Conservation (phyloP, 2,797 vertebrate genomes). For the Neosalanx taihuensis region DNA sequence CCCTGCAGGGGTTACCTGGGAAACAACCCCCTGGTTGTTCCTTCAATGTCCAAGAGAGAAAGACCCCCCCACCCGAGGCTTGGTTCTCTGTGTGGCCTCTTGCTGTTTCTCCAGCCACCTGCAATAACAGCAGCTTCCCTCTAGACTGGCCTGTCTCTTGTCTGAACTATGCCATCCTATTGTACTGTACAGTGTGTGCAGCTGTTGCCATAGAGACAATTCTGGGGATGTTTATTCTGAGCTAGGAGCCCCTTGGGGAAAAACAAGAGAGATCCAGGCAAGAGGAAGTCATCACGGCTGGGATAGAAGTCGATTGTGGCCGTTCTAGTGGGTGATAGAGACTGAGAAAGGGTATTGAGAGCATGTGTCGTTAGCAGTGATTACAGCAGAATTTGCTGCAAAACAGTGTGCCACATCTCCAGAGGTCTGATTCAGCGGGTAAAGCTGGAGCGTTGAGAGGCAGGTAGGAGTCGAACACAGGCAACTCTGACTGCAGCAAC, state of each 20-base stretch:
- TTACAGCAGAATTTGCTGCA: constrained; percentile 20
- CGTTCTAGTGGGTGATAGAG: background rate
- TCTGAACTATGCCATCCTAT: constrained; percentile 21
- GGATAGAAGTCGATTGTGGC: constrained; percentile 23
- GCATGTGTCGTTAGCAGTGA: constrained; percentile 17
- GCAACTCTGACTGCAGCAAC: constrained; percentile 16
- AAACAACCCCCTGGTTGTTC: constrained; percentile 13
- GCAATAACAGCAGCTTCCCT: constrained; percentile 22
- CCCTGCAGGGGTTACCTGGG: constrained; percentile 33
- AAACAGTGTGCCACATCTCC: background rate
- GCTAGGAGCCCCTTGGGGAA: constrained; percentile 64
- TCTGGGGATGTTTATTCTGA: constrained; percentile 71
- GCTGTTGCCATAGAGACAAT: constrained; percentile 75
- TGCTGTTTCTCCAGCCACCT: constrained; percentile 16
- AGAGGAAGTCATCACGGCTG: constrained; percentile 31
- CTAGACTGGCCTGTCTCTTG: background rate
- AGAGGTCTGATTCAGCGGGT: background rate
- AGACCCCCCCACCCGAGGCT: background rate
- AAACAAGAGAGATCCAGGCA: constrained; percentile 42
- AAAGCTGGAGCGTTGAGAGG: background rate
- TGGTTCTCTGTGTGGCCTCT: background rate
- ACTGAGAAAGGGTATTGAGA: constrained; percentile 7
- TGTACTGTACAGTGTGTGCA: constrained; percentile 41
- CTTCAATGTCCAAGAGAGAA: background rate
- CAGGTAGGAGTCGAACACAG: constrained; percentile 17